Percentiles rank a stretch among this genome's conserved stretches.
These are phyloP conservation scores for Mesodorylaimus sp. DNA, from an alignment of 2,888 invertebrate species.

Conservation along the genomic window DNA sequence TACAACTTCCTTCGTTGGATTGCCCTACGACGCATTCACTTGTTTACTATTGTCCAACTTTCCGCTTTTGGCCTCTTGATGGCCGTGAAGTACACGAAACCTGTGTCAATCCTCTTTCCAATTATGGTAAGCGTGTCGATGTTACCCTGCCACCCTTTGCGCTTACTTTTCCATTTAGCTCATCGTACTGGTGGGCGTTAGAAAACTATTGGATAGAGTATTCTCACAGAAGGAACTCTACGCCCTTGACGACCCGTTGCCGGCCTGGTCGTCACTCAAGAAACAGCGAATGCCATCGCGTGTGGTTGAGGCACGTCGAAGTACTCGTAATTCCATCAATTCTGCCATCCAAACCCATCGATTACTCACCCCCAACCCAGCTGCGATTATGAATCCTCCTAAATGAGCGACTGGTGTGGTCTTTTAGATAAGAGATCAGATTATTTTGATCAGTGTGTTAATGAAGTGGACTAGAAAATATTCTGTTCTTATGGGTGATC, in stretches of 20 bases:
- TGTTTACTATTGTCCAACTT: conserved; percentile 31
- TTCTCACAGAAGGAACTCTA: conserved; percentile 78
- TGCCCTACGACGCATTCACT: conserved; percentile 20
- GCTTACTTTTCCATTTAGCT: conserved; percentile 7
- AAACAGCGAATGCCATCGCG: too few relatives aligned
- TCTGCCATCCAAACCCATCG: too few relatives aligned
- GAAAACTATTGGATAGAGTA: conserved; percentile 52
- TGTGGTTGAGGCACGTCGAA: too few relatives aligned
- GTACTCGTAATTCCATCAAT: too few relatives aligned
- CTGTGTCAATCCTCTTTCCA: conserved; percentile 6
- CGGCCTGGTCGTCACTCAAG: conserved; percentile 29
- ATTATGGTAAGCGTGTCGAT: conserved; percentile 7
- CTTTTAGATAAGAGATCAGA: too few relatives aligned
- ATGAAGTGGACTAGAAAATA: too few relatives aligned
- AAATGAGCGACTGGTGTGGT: too few relatives aligned
- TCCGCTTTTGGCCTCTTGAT: conserved; percentile 28
- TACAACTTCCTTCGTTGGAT: conserved; percentile 12
- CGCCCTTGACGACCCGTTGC: conserved; percentile 86
- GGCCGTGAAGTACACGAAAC: conserved; percentile 62
- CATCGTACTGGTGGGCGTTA: conserved; percentile 7
- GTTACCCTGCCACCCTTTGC: neutral
- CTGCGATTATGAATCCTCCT: too few relatives aligned
- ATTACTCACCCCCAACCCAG: too few relatives aligned
- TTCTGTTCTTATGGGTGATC: too few relatives aligned
- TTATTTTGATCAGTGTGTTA: too few relatives aligned